Conservation (phyloP, 92 coral and sea anemone genomes). For the Pocillopora meandrina region DNA sequence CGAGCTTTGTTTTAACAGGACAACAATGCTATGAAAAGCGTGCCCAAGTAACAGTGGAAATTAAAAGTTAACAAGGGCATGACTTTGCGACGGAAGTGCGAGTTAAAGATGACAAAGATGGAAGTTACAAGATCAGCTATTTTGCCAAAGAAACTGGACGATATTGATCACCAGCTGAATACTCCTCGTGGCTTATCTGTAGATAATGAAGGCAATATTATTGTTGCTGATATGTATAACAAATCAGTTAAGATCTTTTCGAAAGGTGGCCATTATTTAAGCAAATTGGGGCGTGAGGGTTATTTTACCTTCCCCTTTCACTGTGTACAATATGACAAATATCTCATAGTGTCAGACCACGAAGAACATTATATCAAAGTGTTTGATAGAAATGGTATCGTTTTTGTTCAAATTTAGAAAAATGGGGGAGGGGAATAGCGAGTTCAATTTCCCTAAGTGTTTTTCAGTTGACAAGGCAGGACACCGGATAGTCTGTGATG, state of each 20-base stretch:
- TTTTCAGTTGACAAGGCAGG: background rate
- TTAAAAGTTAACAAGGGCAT: background rate
- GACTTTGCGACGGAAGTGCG: background rate
- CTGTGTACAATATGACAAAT: conserved; percentile 15
- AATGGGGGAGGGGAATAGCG: conserved; percentile 2
- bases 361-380: conserved; percentile 13
- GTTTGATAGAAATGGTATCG: conserved; percentile 5
- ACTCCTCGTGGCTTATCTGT: too few relatives aligned
- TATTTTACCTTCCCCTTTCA: background rate
- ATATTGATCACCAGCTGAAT: background rate
- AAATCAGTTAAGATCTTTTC: background rate
- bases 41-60: background rate
- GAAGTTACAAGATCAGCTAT: too few relatives aligned
- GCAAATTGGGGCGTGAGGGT: background rate
- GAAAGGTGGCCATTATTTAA: background rate
- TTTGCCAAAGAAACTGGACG: background rate
- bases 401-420: conserved; percentile 8
- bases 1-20: background rate
- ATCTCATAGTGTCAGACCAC: conserved; percentile 6
- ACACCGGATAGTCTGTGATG: conserved; percentile 11
- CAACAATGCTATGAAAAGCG: too few relatives aligned
- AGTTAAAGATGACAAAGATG: background rate
- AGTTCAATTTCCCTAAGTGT: background rate
- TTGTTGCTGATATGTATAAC: background rate
- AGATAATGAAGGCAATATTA: too few relatives aligned